Evolutionary conservation across 2,113 vertebrate genomes (phyloP).

Genomic region (Mormoops blainvillei): DNA sequence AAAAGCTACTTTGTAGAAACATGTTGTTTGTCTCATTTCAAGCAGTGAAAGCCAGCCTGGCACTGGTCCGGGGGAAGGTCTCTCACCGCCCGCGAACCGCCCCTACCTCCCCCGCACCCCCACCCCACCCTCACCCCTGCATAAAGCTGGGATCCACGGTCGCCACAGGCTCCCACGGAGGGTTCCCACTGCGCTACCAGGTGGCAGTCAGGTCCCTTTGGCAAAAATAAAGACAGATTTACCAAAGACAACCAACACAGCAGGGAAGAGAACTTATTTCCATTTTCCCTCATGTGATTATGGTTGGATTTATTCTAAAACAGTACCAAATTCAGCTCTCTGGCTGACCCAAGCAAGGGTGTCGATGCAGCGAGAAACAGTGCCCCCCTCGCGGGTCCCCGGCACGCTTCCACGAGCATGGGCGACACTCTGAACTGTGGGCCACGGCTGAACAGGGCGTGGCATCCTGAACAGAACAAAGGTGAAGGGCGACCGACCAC

Average conservation of each 20-base stretch:
- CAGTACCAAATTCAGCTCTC: neutral
- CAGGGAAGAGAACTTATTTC: neutral
- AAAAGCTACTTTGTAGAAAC: neutral
- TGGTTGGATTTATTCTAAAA: slow-evolving; percentile 7
- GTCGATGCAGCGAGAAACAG: too few species aligned
- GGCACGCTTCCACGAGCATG: neutral
- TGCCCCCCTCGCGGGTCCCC: too few species aligned
- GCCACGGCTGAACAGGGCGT: neutral
- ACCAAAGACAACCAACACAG: neutral
- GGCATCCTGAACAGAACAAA: neutral
- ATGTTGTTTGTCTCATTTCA: neutral
- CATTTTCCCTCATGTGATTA: neutral
- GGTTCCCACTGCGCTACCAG: neutral
- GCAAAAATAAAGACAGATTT: neutral
- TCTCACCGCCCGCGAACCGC: too few species aligned
- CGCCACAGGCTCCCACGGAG: neutral
- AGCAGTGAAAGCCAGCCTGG: neutral
- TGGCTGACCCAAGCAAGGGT: neutral
- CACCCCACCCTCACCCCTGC: too few species aligned
- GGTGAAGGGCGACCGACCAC: neutral
- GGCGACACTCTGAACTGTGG: too few species aligned
- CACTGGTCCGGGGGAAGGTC: neutral
- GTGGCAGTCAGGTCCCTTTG: neutral
- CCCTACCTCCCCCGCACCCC: neutral
- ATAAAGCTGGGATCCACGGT: neutral